Base-by-base conservation (phyloP, 2,888 invertebrate genomes). In the Dolomedes plantarius region DNA sequence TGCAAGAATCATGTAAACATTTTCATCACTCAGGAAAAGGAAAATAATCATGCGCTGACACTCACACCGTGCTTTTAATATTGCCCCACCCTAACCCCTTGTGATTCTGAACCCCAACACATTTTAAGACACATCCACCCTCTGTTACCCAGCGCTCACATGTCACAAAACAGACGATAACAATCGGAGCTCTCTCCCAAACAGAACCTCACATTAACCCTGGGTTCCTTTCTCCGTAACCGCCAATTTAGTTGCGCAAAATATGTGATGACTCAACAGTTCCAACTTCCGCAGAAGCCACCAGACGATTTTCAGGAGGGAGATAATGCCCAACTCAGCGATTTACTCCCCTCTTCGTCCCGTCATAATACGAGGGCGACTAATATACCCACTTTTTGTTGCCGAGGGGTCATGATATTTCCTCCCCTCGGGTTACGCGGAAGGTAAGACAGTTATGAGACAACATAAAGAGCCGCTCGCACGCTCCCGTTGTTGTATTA, bases 181-280 rank as follows among this genome's bases (percentile, higher is more conserved):
- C n/a, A n/a, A n/a, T n/a, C n/a, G n/a, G n/a, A n/a, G n/a, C n/a
- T n/a, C n/a, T n/a, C n/a, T n/a, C 56, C 56, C 56, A 23, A 6
- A 23, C 7, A 2, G 23, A 23, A 6, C 23, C 23, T 56, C 56
- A 3, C 19, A 23, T 56, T 23, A 56, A 56, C 56, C 23, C 23
- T 16, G 56, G 56, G 56, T 56, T 3, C 56, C 23, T 56, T 56
- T 56, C 23, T 23, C 13, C 23, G 56, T 56, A 56, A 23, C 56
- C 19, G 16, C 56, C 56, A 56, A 56, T 56, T 56, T 56, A 23
- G 56, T 56, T 56, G 56, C 31, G 19, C 28, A 19, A 32, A 46
- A 75, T 69, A 75, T 69, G n/a, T 83, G 82, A 83, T 83, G 82
- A 83, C 82, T 83, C 82, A 72, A 67, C 76, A 83, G 23, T 56